phyloP scores from a whole-genome alignment of 2,888 invertebrate species.

The Noctua janthe region DNA sequence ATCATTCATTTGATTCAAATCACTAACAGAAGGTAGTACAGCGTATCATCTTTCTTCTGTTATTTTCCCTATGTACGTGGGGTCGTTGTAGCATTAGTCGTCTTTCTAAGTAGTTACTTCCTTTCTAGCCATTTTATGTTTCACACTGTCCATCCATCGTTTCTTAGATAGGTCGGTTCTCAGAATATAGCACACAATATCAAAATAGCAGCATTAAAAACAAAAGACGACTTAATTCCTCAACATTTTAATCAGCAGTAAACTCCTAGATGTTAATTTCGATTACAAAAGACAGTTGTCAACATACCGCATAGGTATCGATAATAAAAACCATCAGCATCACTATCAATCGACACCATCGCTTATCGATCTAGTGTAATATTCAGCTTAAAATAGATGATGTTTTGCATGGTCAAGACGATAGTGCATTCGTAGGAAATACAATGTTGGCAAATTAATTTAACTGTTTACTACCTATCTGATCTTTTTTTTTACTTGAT shows the following conservation, averaged over 20 bases:
- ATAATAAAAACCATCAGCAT: slow-evolving; percentile 43
- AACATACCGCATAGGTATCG: slow-evolving; percentile 21
- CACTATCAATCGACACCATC: slow-evolving; percentile 54
- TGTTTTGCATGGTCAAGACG: slow-evolving; percentile 12
- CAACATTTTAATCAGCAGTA: slow-evolving; percentile 33
- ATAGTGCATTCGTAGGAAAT: no score
- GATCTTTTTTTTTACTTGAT: no score
- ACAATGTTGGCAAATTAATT: no score
- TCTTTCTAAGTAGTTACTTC: background rate
- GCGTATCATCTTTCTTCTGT: background rate
- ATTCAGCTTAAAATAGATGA: slow-evolving; percentile 46
- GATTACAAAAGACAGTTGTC: slow-evolving; percentile 32
- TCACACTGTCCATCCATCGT: background rate
- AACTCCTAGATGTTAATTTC: slow-evolving; percentile 34
- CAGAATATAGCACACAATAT: background rate
- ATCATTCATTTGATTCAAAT: background rate
- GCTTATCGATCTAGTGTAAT: slow-evolving; percentile 52
- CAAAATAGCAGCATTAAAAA: background rate
- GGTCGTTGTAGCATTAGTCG: background rate
- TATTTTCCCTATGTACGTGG: background rate
- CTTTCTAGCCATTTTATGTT: background rate
- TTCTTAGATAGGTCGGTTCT: background rate
- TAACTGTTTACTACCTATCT: no score
- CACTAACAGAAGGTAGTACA: background rate
- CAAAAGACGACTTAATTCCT: background rate